Base-by-base conservation (phyloP, 2,888 invertebrate genomes). In the Hirtodrosophila duncani region DNA sequence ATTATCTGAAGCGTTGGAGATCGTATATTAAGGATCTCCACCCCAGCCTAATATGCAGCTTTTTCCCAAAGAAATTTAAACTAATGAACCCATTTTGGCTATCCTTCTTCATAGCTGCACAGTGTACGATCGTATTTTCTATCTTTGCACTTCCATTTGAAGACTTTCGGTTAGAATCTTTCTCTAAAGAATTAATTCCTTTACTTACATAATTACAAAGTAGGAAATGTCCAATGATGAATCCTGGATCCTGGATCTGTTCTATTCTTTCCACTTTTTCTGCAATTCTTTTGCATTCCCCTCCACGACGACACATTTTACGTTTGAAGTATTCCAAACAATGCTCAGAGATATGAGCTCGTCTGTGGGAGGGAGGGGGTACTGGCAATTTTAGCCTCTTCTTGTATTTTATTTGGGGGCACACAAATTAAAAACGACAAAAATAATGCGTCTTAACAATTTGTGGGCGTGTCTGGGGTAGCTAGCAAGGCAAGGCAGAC, bases 361-460 rank as follows among this genome's bases (percentile, higher is more conserved):
- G n/a, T n/a, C n/a, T n/a, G n/a, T n/a, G n/a, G n/a, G n/a, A n/a
- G n/a, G n/a, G n/a, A n/a, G 10, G 21, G 29, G 41, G 14, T 52
- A 58, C 42, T 66, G 60, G 71, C 62, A 60, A 72, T 67, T 56
- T 56, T n/a, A n/a, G n/a, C n/a, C n/a, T n/a, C 65, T 51, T 57
- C 65, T 36, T 24, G 23, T 34, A 2, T 13, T 11, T 26, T 10
- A 9, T 37, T 18, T 18, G 20, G 68, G 67, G 59, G 63, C 46
- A 67, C 44, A 58, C 72, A 69, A 79, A 69, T 78, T 71, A 75
- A 78, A 74, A 75, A 75, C 71, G 77, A 71, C 75, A 79, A 79
- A 71, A 78, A 77, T 57, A 64, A 71, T 68, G 77, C 50, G 61
- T 66, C 69, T 48, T 51, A 56, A 56, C 63, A 62, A 78, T 65